These are phyloP conservation scores for Drosophila paucipuncta DNA, from an alignment of 2,888 invertebrate species.

Conservation along the genomic window DNA sequence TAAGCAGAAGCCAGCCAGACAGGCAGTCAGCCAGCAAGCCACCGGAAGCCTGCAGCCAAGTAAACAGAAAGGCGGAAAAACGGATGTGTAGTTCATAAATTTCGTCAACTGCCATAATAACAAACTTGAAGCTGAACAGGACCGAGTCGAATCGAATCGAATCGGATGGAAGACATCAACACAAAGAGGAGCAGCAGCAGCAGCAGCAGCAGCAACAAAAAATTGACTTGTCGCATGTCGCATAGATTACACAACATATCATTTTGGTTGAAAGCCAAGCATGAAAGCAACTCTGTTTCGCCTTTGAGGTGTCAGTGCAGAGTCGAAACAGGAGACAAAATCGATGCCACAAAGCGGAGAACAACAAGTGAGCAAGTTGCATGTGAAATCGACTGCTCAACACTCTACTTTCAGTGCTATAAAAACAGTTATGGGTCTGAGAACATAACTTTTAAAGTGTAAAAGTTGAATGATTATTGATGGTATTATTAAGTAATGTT, in stretches of 20 bases:
- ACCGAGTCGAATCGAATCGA: neutral
- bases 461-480: neutral
- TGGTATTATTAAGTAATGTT: neutral
- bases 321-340: slow-evolving; percentile 18
- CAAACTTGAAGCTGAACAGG: slow-evolving; percentile 59
- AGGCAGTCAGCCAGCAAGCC: slow-evolving; percentile 6
- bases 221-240: slow-evolving; percentile 77
- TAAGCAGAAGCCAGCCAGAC: neutral
- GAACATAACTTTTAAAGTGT: neutral
- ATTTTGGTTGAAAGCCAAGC: slow-evolving; percentile 42
- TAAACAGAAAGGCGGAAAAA: slow-evolving; percentile 71
- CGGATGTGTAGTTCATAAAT: slow-evolving; percentile 82
- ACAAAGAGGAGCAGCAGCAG: slow-evolving; percentile 4
- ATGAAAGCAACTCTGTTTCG: slow-evolving; percentile 26
- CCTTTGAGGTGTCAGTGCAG: slow-evolving; percentile 27
- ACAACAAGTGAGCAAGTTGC: neutral
- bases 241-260: slow-evolving; percentile 68
- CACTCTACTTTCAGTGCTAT: neutral
- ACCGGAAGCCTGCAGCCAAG: slow-evolving; percentile 71
- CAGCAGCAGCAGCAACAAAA: slow-evolving; percentile 2
- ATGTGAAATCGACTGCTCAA: neutral
- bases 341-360: neutral
- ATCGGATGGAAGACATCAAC: slow-evolving; percentile 1
- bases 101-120: slow-evolving; percentile 80
- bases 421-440: neutral